phyloP scores from a whole-genome alignment of 2,797 vertebrate species.

The Gymnoscopelus braueri region DNA sequence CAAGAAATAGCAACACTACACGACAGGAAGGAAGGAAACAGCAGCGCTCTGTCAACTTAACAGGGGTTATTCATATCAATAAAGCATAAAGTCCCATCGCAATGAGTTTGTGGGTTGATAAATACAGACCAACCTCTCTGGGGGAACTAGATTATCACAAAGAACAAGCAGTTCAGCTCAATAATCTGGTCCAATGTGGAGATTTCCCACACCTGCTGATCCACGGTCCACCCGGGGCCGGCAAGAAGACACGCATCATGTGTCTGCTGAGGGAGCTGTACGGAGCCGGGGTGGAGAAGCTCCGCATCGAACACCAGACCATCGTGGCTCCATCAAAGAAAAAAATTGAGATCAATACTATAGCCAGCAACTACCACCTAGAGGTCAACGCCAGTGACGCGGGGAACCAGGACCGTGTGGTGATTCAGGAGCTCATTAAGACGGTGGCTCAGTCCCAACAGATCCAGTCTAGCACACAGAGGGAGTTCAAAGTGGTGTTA shows the following conservation, averaged over 20 bases:
- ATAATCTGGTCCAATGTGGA: slow-evolving; percentile 93
- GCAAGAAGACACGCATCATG: slow-evolving; percentile 99
- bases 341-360: slow-evolving; percentile 98
- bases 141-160: slow-evolving; percentile 91
- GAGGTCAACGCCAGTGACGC: slow-evolving; percentile 98
- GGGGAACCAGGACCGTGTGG: slow-evolving; percentile 93
- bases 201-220: slow-evolving; percentile 96
- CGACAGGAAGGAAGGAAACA: too few relatives aligned
- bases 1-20: too few relatives aligned
- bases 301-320: slow-evolving; percentile 95
- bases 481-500: slow-evolving; percentile 97
- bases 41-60: too few relatives aligned
- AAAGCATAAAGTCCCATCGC: background rate
- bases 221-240: slow-evolving; percentile 95
- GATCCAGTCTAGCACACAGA: slow-evolving; percentile 93
- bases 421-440: slow-evolving; percentile 97
- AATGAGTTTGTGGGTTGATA: slow-evolving; percentile 98
- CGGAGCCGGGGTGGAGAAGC: slow-evolving; percentile 94
- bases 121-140: slow-evolving; percentile 89
- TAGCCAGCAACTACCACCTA: slow-evolving; percentile 98
- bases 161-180: slow-evolving; percentile 90
- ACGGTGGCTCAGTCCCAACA: slow-evolving; percentile 96
- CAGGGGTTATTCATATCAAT: too few relatives aligned
- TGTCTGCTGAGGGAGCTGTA: slow-evolving; percentile 94
- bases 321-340: slow-evolving; percentile 97